These are phyloP conservation scores for Gulo gulo DNA, from an alignment of 2,113 vertebrate genomes.

Conservation along the genomic window DNA sequence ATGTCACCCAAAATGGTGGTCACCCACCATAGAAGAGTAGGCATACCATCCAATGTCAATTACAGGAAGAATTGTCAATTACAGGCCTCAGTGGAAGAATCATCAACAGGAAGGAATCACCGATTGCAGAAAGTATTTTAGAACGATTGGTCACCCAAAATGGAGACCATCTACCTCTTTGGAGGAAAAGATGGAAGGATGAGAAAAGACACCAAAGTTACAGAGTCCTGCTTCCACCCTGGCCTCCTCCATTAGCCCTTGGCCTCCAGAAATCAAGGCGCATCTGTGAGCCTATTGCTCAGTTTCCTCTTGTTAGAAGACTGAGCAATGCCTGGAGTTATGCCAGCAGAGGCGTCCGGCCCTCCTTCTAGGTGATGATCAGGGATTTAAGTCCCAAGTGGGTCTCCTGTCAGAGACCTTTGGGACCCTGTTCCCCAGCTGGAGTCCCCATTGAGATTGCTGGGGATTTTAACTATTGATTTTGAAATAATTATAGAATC, in stretches of 20 bases:
- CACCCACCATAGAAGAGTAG: not conserved
- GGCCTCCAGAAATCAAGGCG: not conserved
- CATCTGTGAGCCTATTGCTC: fast-evolving
- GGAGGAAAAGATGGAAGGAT: not conserved
- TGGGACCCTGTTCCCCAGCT: too few relatives aligned
- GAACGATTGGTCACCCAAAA: not conserved
- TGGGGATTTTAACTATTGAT: not conserved
- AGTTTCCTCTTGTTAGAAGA: not conserved
- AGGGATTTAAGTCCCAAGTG: not conserved
- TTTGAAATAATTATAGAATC: not conserved
- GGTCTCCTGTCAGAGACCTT: not conserved
- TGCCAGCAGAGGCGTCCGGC: not conserved
- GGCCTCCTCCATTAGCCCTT: not conserved
- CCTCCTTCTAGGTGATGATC: not conserved
- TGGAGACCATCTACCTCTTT: not conserved
- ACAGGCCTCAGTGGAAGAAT: not conserved
- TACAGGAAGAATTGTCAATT: not conserved
- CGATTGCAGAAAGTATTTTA: not conserved
- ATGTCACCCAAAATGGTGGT: not conserved
- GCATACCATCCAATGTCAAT: not conserved
- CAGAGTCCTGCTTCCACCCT: not conserved
- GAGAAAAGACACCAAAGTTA: not conserved
- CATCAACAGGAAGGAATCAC: not conserved
- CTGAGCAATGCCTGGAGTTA: not conserved
- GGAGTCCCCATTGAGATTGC: not conserved